Conservation (phyloP, 2,888 invertebrate species). For the Campopleginae sp. region DNA sequence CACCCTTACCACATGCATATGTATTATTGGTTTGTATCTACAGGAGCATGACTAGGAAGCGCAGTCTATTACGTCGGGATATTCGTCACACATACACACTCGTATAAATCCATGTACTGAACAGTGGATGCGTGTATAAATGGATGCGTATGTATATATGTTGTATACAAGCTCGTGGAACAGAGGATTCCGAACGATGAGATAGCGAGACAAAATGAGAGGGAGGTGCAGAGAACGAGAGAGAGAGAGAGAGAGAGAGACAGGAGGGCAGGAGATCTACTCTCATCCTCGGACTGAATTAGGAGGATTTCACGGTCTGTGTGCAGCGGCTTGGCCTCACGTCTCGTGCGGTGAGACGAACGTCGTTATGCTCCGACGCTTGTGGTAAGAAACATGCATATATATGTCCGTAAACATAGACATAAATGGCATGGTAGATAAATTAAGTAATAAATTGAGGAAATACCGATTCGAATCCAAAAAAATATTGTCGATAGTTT, state of each 20-base stretch:
- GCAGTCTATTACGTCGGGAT: constrained; percentile 68
- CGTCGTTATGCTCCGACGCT: constrained; percentile 58
- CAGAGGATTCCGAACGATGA: constrained; percentile 52
- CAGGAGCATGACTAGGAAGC: constrained; percentile 61
- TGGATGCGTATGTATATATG: constrained; percentile 5
- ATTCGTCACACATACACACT: constrained; percentile 18
- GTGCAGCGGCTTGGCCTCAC: constrained; percentile 56
- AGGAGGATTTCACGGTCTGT: constrained; percentile 71
- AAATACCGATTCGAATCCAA: neutral
- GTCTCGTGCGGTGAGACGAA: constrained; percentile 65
- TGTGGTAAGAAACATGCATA: constrained; percentile 58
- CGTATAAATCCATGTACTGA: neutral
- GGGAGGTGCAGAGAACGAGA: neutral
- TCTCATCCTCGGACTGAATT: constrained; percentile 65
- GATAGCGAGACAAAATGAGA: constrained; percentile 12
- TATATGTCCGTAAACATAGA: neutral
- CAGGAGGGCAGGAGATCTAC: constrained; percentile 26
- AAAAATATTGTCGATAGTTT: neutral
- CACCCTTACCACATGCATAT: constrained; percentile 57
- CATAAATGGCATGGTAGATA: neutral
- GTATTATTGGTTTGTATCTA: constrained; percentile 61
- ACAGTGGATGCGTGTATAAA: constrained; percentile 7
- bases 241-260: constrained; percentile 13
- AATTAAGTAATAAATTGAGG: constrained; percentile 18
- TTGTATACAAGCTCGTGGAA: constrained; percentile 44